Evolutionary conservation across 2,888 invertebrate genomes (phyloP).

Genomic region (Lycaena phlaeas): DNA sequence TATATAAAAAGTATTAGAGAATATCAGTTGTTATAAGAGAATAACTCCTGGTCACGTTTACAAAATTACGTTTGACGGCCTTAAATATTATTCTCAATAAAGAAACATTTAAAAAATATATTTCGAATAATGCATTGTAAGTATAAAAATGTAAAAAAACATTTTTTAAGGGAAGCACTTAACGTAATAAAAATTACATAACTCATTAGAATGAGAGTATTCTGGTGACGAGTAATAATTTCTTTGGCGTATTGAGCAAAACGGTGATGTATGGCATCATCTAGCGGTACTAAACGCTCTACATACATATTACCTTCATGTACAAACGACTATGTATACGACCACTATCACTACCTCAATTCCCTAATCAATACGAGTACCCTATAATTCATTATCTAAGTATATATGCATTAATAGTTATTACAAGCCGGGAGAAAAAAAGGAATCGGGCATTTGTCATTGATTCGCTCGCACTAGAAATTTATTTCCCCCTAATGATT

Average conservation of each 20-base stretch:
- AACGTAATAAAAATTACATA: not conserved
- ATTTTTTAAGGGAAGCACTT: not conserved
- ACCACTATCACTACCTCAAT: constrained; percentile 42
- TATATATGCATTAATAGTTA: constrained; percentile 24
- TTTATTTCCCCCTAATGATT: no score
- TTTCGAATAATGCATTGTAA: no score
- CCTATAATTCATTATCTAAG: constrained; percentile 48
- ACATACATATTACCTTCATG: not conserved
- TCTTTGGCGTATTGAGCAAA: constrained; percentile 72
- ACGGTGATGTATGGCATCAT: constrained; percentile 30
- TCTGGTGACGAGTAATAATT: constrained; percentile 15
- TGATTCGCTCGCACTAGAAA: no score
- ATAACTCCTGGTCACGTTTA: no score
- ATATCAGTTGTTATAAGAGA: no score
- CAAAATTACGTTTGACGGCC: no score
- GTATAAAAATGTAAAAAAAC: no score
- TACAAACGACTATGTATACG: constrained; percentile 18
- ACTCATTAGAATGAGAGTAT: constrained; percentile 7
- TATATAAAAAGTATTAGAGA: no score
- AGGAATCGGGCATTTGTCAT: no score
- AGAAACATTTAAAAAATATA: no score
- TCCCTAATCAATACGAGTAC: constrained; percentile 50
- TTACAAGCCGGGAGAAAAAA: no score
- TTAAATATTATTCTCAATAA: no score
- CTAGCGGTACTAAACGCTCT: constrained; percentile 47